Percentiles rank a stretch among this genome's conserved stretches.
These are phyloP conservation scores for Solea solea DNA, from an alignment of 2,113 vertebrate genomes.

Conservation along the genomic window DNA sequence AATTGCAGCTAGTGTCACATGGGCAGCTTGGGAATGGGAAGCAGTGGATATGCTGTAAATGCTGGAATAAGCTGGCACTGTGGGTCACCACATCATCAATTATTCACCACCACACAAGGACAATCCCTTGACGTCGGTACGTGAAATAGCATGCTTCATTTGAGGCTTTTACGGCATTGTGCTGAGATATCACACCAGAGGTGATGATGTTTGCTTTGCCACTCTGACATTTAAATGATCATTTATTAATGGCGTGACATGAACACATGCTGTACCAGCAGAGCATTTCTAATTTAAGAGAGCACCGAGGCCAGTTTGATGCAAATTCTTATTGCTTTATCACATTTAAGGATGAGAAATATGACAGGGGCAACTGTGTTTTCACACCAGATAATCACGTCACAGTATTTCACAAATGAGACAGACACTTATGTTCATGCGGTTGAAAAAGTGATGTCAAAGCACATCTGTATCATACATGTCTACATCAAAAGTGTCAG, in stretches of 20 bases:
- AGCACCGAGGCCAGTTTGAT: background rate
- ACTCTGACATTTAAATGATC: background rate
- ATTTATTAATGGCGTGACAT: background rate
- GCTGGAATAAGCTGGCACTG: constrained; percentile 25
- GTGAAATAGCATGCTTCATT: constrained; percentile 1
- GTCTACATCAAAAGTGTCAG: constrained; percentile 38
- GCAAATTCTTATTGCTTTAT: constrained; percentile 62
- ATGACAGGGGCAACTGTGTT: constrained; percentile 33
- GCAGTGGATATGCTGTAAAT: constrained; percentile 47
- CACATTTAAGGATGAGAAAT: constrained; percentile 34
- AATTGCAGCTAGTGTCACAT: constrained; percentile 15
- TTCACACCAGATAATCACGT: constrained; percentile 45
- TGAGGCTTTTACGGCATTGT: constrained; percentile 1
- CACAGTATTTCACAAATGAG: constrained; percentile 52
- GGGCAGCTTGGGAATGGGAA: constrained; percentile 56
- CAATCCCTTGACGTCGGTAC: constrained; percentile 56
- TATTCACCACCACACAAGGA: constrained; percentile 68
- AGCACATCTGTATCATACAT: constrained; percentile 10
- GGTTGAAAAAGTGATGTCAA: constrained; percentile 34
- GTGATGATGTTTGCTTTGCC: background rate
- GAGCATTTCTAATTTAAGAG: background rate
- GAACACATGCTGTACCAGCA: too few relatives aligned
- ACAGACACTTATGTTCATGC: constrained; percentile 35
- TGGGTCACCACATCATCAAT: constrained; percentile 64
- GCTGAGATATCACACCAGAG: background rate